Percentiles rank a stretch among this genome's conserved stretches.
Conservation (phyloP, 2,797 vertebrate genomes). For the Gephyroberyx darwinii region DNA sequence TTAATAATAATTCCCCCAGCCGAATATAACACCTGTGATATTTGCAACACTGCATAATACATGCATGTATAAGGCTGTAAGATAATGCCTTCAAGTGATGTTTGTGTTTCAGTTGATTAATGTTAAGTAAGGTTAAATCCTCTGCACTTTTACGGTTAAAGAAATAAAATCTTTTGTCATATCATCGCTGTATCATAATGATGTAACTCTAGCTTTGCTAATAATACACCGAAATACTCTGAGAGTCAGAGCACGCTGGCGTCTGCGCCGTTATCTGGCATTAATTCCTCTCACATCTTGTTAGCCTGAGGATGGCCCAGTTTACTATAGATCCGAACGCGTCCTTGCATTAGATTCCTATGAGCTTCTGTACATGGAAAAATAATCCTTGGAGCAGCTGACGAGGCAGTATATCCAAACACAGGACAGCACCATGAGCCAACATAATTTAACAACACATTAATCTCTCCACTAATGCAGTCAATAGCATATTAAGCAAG, state of each 20-base stretch:
- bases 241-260: constrained; percentile 3
- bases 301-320: constrained; percentile 48
- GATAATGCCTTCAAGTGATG: background rate
- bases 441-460: constrained; percentile 83
- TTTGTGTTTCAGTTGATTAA: no score
- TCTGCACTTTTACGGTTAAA: background rate
- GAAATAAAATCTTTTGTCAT: background rate
- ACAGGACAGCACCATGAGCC: constrained; percentile 57
- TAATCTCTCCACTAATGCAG: constrained; percentile 86
- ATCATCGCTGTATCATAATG: background rate
- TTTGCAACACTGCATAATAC: no score
- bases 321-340: constrained; percentile 35
- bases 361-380: constrained; percentile 56
- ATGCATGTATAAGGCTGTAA: no score
- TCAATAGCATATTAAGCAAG: constrained; percentile 86
- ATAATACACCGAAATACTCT: background rate
- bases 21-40: no score
- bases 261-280: constrained; percentile 25
- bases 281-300: constrained; percentile 40
- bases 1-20: no score
- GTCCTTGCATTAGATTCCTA: constrained; percentile 50
- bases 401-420: constrained; percentile 65
- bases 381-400: constrained; percentile 71
- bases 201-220: background rate
- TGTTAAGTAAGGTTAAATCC: no score